Base-by-base conservation (phyloP, 2,797 vertebrate genomes). In the Gouania willdenowi region DNA sequence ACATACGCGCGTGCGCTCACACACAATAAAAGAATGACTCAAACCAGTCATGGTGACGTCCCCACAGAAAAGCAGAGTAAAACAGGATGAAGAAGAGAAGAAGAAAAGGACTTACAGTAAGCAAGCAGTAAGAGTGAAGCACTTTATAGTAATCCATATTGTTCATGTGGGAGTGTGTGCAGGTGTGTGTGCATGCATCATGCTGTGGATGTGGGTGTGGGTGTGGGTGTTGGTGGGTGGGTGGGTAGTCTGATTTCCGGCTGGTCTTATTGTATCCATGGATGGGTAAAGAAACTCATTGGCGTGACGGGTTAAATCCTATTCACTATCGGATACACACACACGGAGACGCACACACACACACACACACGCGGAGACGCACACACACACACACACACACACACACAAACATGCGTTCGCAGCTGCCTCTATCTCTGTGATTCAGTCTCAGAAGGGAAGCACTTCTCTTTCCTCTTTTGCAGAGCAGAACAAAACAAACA, bases 401-500 rank as follows among this genome's bases (percentile, higher is more conserved):
- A 19, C 46, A 22, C 33, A 43, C 34, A 35, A 31, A 29, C 20
- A 34, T 46, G 47, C 36, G 36, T 51, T n/a, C 66, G 57, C 75
- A 80, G 75, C 79, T 77, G 81, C 74, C 68, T 79, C 79, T 79
- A 81, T 83, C 81, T 83, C 77, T 60, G 64, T 55, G 69, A 77
- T 79, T 78, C 71, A 66, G 81, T 85, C 83, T 82, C 76, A 70
- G 78, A 85, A 81, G 79, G 80, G 76, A 86, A 84, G 75, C 71
- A 55, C 71, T 79, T 77, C 78, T 81, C 76, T 83, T 86, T 66
- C 71, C 73, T 84, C 83, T 82, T 82, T 84, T 86, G 83, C 68
- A 79, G 75, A 83, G 76, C 72, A 79, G 84, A 81, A 87, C 84
- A 88, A 88, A 85, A 83, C 77, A 73, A 76, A 87, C 85, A 89